Evolutionary conservation across 2,888 invertebrate species (phyloP).

Genomic region (Acronicta psi): DNA sequence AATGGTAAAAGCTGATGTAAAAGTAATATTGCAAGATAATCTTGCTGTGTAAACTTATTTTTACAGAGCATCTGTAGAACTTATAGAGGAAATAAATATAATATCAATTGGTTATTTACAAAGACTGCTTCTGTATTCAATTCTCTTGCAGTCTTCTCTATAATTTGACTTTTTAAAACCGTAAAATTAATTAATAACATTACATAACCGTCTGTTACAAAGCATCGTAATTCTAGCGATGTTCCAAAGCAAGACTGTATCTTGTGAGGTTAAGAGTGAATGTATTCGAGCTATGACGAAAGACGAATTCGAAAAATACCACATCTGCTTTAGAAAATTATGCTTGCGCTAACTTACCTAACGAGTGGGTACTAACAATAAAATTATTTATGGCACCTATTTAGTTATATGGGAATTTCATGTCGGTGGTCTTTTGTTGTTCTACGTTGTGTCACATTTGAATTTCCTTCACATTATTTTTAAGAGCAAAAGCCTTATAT

Average conservation of each 20-base stretch:
- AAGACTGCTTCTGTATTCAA: too few species aligned
- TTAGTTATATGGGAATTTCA: neutral
- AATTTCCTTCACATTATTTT: too few species aligned
- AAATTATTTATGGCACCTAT: neutral
- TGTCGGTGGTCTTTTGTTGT: neutral
- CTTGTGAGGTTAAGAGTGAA: conserved; percentile 1
- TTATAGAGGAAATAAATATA: neutral
- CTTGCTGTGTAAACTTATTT: neutral
- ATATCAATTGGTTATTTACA: too few species aligned
- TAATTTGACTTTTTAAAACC: neutral
- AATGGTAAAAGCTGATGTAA: neutral
- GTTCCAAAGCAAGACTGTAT: neutral
- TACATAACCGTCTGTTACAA: neutral
- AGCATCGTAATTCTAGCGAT: neutral
- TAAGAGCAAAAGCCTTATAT: conserved; percentile 4
- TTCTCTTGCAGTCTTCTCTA: neutral
- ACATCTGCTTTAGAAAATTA: neutral
- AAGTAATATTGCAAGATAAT: neutral
- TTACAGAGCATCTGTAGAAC: neutral
- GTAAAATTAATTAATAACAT: conserved; percentile 1
- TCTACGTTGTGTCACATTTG: neutral
- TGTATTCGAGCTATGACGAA: neutral
- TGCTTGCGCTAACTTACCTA: neutral
- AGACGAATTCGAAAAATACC: neutral
- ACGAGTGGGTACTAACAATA: neutral